Evolutionary conservation across 2,113 vertebrate genomes (phyloP).

Genomic region (Eulacestoma nigropectus): DNA sequence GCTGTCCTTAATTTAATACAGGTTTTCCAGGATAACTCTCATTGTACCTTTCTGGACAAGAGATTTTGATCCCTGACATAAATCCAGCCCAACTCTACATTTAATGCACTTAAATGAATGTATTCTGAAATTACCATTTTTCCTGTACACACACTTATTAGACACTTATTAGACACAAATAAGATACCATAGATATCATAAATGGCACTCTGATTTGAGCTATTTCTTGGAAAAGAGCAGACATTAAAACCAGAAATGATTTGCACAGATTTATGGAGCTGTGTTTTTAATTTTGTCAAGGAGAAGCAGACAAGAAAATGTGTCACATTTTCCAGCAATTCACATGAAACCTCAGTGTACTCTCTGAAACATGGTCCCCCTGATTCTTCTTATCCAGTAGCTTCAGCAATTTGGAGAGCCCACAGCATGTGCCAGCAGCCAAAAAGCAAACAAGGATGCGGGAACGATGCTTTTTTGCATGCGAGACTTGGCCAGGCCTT

Average conservation of each 20-base stretch:
- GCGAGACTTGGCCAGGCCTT: not conserved
- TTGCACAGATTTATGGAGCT: not conserved
- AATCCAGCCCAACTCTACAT: not conserved
- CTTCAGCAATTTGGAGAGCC: not conserved
- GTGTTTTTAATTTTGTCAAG: not conserved
- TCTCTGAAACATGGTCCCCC: not conserved
- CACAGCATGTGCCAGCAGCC: not conserved
- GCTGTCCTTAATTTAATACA: not conserved
- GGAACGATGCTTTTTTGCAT: not conserved
- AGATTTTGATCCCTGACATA: not conserved
- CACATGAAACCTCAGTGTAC: not conserved
- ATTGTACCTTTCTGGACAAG: not conserved
- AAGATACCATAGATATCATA: not conserved
- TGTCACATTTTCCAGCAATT: not conserved
- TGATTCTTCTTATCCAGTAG: not conserved
- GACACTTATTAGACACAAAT: not conserved
- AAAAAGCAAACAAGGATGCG: not conserved
- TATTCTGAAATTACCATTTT: not conserved
- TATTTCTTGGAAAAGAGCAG: not conserved
- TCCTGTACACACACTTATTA: not conserved
- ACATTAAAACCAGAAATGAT: not conserved
- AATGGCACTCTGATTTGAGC: not conserved
- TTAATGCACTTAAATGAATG: not conserved
- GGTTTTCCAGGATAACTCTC: not conserved
- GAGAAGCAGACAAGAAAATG: not conserved